Conservation (phyloP, 2,888 invertebrate genomes). For the Pterostichus madidus region DNA sequence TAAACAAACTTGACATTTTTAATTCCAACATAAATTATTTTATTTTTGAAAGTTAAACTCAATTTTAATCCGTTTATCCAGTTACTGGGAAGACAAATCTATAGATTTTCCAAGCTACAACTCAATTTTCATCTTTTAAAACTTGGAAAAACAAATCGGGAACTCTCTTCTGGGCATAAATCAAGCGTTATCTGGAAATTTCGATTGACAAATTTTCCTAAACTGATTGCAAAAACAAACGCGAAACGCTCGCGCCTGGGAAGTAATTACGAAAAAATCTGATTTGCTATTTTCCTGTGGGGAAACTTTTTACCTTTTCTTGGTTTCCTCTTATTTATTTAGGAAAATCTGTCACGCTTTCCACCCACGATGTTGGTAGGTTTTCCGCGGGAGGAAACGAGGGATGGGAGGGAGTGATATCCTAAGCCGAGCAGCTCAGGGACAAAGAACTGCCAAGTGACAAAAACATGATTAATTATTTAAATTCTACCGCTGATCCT, state of each 20-base stretch:
- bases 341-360: constrained; percentile 53
- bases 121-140: constrained; percentile 47
- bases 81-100: constrained; percentile 36
- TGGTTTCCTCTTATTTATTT: constrained; percentile 58
- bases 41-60: constrained; percentile 45
- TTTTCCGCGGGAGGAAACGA: not conserved
- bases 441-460: not conserved
- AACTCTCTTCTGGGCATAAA: constrained; percentile 53
- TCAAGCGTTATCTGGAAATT: constrained; percentile 59
- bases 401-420: not conserved
- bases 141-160: constrained; percentile 56
- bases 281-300: constrained; percentile 60
- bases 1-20: constrained; percentile 20
- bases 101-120: constrained; percentile 40
- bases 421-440: not conserved
- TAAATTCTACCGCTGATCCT: not conserved
- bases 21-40: constrained; percentile 11
- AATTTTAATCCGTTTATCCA: constrained; percentile 46
- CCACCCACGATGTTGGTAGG: not conserved
- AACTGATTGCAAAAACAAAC: constrained; percentile 63
- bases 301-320: constrained; percentile 51
- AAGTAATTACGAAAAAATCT: constrained; percentile 64
- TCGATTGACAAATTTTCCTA: constrained; percentile 64
- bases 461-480: constrained; percentile 49
- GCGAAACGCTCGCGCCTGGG: constrained; percentile 10